Percentiles rank a stretch among this genome's conserved stretches.
Conservation (phyloP, 2,797 vertebrate species). For the Hypotaenidia philippensis region DNA sequence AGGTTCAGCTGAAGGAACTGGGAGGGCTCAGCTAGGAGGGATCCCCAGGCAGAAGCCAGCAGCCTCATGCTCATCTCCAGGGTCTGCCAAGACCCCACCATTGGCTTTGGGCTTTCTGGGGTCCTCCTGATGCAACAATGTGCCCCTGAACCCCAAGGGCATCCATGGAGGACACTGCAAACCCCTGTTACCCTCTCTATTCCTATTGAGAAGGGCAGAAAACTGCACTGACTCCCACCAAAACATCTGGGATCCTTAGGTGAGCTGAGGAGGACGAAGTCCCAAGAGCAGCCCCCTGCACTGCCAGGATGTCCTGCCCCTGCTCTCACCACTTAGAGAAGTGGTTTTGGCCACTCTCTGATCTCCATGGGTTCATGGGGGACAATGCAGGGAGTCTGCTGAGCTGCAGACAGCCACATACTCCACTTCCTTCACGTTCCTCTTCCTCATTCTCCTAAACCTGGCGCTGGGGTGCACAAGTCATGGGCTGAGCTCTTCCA, state of each 20-base stretch:
- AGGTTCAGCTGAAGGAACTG: not conserved
- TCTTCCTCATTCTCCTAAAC: not conserved
- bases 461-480: not conserved
- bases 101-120: not conserved
- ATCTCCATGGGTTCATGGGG: accelerated
- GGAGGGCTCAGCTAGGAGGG: not conserved
- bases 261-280: not conserved
- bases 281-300: accelerated
- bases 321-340: not conserved
- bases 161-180: accelerated
- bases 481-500: accelerated
- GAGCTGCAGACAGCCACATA: not conserved
- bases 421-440: not conserved
- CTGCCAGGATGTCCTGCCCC: not conserved
- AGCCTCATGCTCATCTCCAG: not conserved
- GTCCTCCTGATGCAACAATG: not conserved
- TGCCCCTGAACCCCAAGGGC: not conserved
- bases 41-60: not conserved
- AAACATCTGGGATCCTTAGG: not conserved
- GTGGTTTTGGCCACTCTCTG: not conserved
- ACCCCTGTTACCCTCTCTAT: not conserved
- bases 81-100: no score
- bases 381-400: not conserved
- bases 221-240: not conserved
- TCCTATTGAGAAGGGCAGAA: not conserved